Base-by-base conservation (phyloP, 2,113 vertebrate genomes). In the Sturnira hondurensis region DNA sequence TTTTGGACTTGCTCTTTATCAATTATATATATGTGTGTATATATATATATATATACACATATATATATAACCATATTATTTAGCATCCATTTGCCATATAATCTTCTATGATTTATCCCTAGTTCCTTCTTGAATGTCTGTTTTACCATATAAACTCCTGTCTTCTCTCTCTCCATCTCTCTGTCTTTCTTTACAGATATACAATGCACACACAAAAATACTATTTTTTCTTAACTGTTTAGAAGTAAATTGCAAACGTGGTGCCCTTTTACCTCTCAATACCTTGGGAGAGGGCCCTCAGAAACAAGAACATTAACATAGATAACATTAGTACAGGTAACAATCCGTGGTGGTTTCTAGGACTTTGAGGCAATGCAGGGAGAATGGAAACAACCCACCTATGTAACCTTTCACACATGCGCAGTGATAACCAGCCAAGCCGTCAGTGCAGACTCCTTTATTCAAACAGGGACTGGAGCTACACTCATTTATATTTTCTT, bases 401-500 rank as follows among this genome's bases (percentile, higher is more conserved):
- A 98, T 98, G 97, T 99, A 99, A 19, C 99, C 99, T 81, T 97
- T 98, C 50, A 97, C 67, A 97, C 99, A 99, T 3, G 96, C 98
- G 97, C 99, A 99, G 80, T 0, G 97, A 93, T 99, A 99, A 77
- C 97, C 90, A n/a, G 99, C 99, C 91, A 99, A 98, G 43, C 98
- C 98, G 91, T 99, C 99, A 82, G 99, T 94, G 43, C 99, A 99
- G 13, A 97, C 98, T 1, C 98, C 99, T 96, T 99, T 98, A 85
- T 99, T 99, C 80, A 99, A 97, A 97, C 99, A 99, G 0, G 99
- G 99, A 74, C 97, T 99, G 81, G 99, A 99, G 76, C 63, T 93
- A 96, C 99, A 99, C 95, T 99, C 99, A 41, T 99, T 99, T 96
- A 99, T 88, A 89, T 99, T 99, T 43, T 98, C 98, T 97, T 99